Base-by-base conservation (phyloP, 2,113 vertebrate species). In the Plectropomus leopardus region DNA sequence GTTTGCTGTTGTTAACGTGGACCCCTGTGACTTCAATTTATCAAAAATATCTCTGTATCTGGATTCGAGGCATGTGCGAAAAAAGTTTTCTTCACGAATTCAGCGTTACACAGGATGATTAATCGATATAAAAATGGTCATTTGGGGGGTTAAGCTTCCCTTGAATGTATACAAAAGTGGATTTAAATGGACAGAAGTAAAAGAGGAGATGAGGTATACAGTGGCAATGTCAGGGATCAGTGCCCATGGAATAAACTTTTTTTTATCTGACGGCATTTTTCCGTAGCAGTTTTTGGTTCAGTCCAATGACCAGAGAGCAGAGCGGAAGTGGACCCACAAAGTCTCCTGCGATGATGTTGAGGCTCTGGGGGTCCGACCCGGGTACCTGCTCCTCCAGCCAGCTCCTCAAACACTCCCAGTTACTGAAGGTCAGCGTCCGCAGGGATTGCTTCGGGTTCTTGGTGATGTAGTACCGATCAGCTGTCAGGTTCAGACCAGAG, bases 331-430 rank as follows among this genome's bases (percentile, higher is more conserved):
- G 89, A 1, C 96, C 96, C 53, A 98, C 88, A 1, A 98, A 98
- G 91, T 99, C 97, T 5, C 96, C 97, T 0, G 97, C 97, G 51
- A 98, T 96, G 14, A 99, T 96, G 92, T 99, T 98, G 74, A 97
- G 89, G 64, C 95, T 92, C 9, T 76, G 23, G 0, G 89, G 74
- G 21, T 86, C 85, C 0, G 86, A 23, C n/a, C 97, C 97, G 0
- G 97, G 96, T 7, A 5, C 17, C 92, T 99, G 98, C 4, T 91
- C 75, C 74, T 93, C 87, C 76, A 98, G 88, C 97, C 98, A 99
- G 0, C 80, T 59, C 55, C 84, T 78, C 85, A 97, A 66, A 57
- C 13, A 34, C 1, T 94, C 93, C 86, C 96, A 96, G 87, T 94
- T 94, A 1, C 24, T 85, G 59, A 93, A 74, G 2, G 96, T 97